A percentile compares a stretch with the other conserved stretches of the same genome.
Evolutionary conservation across 2,113 vertebrate genomes (phyloP).

Genomic region (Pholis gunnellus): DNA sequence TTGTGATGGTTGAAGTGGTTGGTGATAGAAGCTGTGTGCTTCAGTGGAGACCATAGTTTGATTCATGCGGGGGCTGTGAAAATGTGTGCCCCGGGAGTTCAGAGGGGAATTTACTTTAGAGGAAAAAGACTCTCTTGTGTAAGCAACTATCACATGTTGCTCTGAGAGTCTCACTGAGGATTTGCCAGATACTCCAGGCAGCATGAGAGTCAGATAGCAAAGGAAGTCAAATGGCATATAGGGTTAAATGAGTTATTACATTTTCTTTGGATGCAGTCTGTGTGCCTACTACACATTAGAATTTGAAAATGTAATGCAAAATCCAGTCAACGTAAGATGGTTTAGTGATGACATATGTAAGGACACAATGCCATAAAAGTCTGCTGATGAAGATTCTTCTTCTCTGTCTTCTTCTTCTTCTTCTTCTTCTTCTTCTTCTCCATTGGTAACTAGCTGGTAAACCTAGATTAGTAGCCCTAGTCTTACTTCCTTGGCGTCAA

Average conservation of each 20-base stretch:
- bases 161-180: conserved; percentile 24
- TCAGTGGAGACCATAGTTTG: conserved; percentile 12
- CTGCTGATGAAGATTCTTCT: neutral
- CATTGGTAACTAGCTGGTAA: neutral
- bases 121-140: conserved; percentile 64
- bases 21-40: neutral
- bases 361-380: neutral
- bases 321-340: neutral
- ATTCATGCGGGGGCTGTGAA: conserved; percentile 27
- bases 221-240: neutral
- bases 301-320: neutral
- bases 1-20: neutral
- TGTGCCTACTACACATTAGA: neutral
- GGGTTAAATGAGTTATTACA: neutral
- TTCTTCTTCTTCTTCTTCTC: neutral
- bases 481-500: no score
- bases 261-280: neutral
- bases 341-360: neutral
- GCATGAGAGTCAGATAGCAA: neutral
- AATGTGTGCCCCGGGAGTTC: conserved; percentile 37
- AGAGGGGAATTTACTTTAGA: conserved; percentile 53
- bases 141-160: conserved; percentile 72
- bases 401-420: neutral
- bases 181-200: conserved; percentile 13
- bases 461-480: neutral